Base-by-base conservation (phyloP, 2,113 vertebrate species). In the Natator depressus region DNA sequence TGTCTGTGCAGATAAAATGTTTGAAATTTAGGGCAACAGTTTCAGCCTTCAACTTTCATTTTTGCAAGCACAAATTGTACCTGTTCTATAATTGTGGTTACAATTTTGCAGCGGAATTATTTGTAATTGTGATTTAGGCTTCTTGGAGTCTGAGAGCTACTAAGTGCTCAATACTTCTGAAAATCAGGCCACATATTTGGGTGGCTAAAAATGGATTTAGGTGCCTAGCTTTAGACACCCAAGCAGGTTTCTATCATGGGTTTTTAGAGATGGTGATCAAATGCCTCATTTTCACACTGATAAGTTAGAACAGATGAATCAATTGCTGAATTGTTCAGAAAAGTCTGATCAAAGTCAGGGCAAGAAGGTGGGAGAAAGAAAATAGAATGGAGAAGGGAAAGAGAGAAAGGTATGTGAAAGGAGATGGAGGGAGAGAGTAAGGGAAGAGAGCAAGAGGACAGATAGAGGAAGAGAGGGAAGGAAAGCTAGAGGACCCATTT, bases 41-140 rank as follows among this genome's bases (percentile, higher is more conserved):
- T 95, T 83, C 90, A 91, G 72, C 96, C 95, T 84, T 96, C 20
- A 46, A 27, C 72, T 11, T 95, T 96, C 96, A 94, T 96, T 89
- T 94, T 87, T 96, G 42, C 84, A 96, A 95, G 96, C 97, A 96
- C 31, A 1, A 31, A 75, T 95, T 95, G 94, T 96, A 97, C 93
- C 96, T 93, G 89, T 78, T 95, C 6, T 69, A 24, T 94, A 90
- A 88, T 42, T 25, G 87, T 0, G 1, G 94, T 95, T 96, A 92
- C 91, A 94, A 92, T 88, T 57, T 87, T 1, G 0, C 88, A 89
- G 92, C 89, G 90, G 84, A 89, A 92, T 92, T 59, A 94, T 89
- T 82, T 9, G 31, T 22, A 91, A 2, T 0, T 84, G 81, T 94
- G 93, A 93, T 38, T 94, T 0, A 0, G 57, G 78, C 17, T n/a